phyloP scores from a whole-genome alignment of 2,797 vertebrate species.

The Salarias fasciatus region DNA sequence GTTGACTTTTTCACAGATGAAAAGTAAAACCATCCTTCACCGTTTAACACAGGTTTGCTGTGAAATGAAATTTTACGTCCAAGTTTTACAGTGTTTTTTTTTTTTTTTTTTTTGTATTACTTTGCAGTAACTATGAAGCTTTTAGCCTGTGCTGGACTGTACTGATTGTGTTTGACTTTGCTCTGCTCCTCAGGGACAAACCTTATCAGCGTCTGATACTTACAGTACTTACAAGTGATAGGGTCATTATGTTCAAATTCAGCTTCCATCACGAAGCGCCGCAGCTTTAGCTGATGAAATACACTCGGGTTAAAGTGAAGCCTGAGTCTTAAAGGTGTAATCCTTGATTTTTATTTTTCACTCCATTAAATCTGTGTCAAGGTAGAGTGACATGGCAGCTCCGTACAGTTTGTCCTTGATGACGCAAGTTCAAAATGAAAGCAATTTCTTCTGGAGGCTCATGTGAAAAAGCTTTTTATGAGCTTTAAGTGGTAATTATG shows the following conservation, averaged over 20 bases:
- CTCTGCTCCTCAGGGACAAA: conserved; percentile 53
- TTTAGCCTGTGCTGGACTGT: background rate
- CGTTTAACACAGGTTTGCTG: no score
- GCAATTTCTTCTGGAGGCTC: conserved; percentile 28
- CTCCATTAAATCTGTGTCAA: conserved; percentile 31
- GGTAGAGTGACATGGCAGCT: conserved; percentile 27
- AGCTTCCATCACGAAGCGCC: conserved; percentile 7
- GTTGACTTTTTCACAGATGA: no score
- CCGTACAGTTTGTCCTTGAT: conserved; percentile 16
- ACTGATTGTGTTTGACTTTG: conserved; percentile 36
- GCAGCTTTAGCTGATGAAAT: conserved; percentile 6
- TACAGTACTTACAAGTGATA: conserved; percentile 31
- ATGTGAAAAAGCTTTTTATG: conserved; percentile 39
- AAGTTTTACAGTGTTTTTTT: no score
- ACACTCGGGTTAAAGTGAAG: conserved; percentile 1
- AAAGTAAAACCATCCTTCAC: no score
- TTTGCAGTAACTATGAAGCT: conserved; percentile 12
- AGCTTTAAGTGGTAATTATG: conserved; percentile 55
- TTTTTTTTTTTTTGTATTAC: background rate
- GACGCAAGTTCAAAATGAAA: conserved; percentile 36
- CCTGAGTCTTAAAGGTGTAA: background rate
- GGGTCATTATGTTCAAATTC: conserved; percentile 22
- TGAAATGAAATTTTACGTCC: no score
- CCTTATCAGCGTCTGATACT: conserved; percentile 55
- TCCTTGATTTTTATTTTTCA: background rate